phyloP scores from a whole-genome alignment of 2,888 invertebrate species.

The Leucophenga maculata region DNA sequence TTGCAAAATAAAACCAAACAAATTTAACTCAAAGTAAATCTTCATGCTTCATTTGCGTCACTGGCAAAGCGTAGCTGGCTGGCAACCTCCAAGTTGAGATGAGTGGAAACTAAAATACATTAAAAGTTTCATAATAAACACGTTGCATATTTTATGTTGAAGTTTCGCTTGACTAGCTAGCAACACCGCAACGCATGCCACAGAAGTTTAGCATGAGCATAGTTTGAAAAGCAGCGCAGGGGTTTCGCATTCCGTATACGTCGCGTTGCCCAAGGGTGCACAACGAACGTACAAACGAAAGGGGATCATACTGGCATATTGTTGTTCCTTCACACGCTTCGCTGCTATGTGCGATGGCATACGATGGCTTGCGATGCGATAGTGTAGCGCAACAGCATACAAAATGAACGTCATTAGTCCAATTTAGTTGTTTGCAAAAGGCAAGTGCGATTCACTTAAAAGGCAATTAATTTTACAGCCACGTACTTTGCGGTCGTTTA shows the following conservation, averaged over 20 bases:
- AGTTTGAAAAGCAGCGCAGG: too few species aligned
- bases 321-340: slow-evolving; percentile 25
- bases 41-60: slow-evolving; percentile 17
- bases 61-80: not conserved
- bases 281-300: too few species aligned
- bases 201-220: too few species aligned
- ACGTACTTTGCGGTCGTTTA: slow-evolving; percentile 69
- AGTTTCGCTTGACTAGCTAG: slow-evolving; percentile 5
- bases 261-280: too few species aligned
- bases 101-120: slow-evolving; percentile 13
- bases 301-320: too few species aligned
- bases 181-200: too few species aligned
- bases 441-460: slow-evolving; percentile 69
- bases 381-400: slow-evolving; percentile 44
- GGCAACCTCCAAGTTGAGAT: not conserved
- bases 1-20: not conserved
- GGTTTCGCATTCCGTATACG: too few species aligned
- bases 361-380: not conserved
- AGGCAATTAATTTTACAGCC: slow-evolving; percentile 71
- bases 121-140: slow-evolving; percentile 21
- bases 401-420: slow-evolving; percentile 67
- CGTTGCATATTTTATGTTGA: slow-evolving; percentile 16
- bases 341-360: too few species aligned
- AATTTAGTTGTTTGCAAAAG: slow-evolving; percentile 67
- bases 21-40: not conserved